Evolutionary conservation across 1,140 invertebrate genomes (phyloP).

Genomic region (Nebria ingens): DNA sequence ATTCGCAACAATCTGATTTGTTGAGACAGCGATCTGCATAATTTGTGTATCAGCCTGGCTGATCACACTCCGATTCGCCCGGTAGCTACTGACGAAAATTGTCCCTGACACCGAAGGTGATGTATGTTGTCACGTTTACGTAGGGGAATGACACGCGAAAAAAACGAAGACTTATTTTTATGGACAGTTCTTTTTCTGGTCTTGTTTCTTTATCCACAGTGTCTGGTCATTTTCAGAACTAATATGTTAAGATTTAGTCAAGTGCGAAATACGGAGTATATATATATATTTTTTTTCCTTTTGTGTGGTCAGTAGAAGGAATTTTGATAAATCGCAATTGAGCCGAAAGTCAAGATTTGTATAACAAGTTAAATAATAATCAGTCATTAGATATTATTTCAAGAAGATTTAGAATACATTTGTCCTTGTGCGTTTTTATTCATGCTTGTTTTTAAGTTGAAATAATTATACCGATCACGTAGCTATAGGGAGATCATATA

Average conservation of each 20-base stretch:
- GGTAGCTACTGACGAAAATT: slow-evolving; percentile 1
- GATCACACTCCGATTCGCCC: not conserved
- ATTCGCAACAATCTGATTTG: slow-evolving; percentile 4
- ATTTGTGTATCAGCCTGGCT: slow-evolving; percentile 3
- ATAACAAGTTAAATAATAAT: no score
- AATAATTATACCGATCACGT: not conserved
- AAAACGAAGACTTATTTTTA: slow-evolving; percentile 5
- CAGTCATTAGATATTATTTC: no score
- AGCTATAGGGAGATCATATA: no score
- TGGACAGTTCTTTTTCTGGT: slow-evolving; percentile 1
- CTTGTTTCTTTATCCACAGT: not conserved
- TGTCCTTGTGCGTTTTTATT: no score
- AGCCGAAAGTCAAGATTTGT: no score
- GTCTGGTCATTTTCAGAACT: slow-evolving; percentile 1
- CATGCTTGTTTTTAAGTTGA: no score
- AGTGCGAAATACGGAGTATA: no score
- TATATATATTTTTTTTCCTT: no score
- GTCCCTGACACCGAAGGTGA: slow-evolving; percentile 3
- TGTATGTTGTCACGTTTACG: slow-evolving; percentile 1
- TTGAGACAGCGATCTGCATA: slow-evolving; percentile 6
- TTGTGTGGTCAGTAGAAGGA: no score
- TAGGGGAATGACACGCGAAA: not conserved
- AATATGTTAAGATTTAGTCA: not conserved
- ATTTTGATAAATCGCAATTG: no score
- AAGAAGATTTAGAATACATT: no score